Evolutionary conservation across 2,888 invertebrate species (phyloP), one percentile per base, ranked within the genome.

Genomic region (Embidobia sp.): DNA sequence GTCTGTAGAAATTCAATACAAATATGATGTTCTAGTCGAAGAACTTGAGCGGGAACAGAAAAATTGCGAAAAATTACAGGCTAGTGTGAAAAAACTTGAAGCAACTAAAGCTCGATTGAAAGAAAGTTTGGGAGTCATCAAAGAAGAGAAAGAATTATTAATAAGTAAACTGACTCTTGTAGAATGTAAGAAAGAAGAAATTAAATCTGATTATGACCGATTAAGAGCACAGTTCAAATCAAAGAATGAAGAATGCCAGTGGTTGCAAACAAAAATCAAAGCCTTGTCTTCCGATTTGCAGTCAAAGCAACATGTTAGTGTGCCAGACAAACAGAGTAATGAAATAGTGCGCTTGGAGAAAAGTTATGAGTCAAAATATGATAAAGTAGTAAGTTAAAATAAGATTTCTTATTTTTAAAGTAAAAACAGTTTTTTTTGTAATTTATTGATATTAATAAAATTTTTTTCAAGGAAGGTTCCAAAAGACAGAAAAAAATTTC

Each of bases 241-340:
- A 0, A 91, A 92, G 83, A 89, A 90, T 6, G 91, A 91, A 77
- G 91, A 91, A 83, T 90, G 91, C 15, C 91, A 91, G 2, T 90
- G 92, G 16, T 86, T 94, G 51, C 91, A 93, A 80, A 90, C 91
- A 0, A 64, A 31, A 49, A 10, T 64, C 78, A 85, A 31, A 85
- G 85, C 61, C 81, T 86, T 4, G 85, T 85, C n/a, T n/a, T n/a
- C 57, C 1, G 94, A 94, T 81, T 90, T 91, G 10, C 92, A 94
- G 75, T 88, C 94, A 42, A 92, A 93, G 79, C 92, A 92, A 66
- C 90, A 70, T 10, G 6, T 82, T 0, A 46, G 77, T 5, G 81
- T 84, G 0, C 84, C 82, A 42, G 85, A 86, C 6, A 89, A 90
- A 19, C 90, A 90, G 70, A 87, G 89, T 49, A 82, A 82, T 10